Conservation (phyloP, 2,113 vertebrate genomes). For the Phyllostomus discolor region DNA sequence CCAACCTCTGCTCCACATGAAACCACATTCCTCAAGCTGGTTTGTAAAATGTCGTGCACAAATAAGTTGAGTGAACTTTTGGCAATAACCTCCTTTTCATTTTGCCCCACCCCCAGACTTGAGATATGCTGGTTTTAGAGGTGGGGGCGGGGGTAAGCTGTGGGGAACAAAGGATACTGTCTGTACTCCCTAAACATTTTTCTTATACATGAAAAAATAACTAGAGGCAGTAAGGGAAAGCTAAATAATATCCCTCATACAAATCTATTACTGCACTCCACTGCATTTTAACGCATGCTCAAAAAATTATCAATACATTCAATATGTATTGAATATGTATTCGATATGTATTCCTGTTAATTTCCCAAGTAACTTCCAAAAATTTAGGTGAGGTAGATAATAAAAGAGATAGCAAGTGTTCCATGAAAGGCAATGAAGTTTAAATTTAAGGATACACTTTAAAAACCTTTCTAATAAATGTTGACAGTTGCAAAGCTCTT, state of each 20-base stretch:
- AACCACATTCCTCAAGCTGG: neutral
- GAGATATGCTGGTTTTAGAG: neutral
- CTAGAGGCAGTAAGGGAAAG: neutral
- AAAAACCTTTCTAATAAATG: constrained; percentile 16
- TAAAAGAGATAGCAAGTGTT: constrained; percentile 51
- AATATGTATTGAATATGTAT: too few relatives aligned
- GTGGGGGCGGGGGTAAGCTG: rapidly evolving
- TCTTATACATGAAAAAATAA: constrained; percentile 41
- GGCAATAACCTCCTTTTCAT: neutral
- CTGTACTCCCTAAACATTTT: constrained; percentile 32
- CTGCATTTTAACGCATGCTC: constrained; percentile 53
- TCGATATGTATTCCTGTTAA: constrained; percentile 65
- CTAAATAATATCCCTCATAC: constrained; percentile 52
- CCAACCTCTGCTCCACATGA: neutral
- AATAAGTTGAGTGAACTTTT: neutral
- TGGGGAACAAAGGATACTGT: neutral
- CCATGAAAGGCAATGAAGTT: constrained; percentile 34
- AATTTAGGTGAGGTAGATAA: constrained; percentile 49
- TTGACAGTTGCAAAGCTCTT: neutral
- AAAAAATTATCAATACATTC: constrained; percentile 55
- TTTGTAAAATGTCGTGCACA: neutral
- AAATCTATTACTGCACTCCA: constrained; percentile 37
- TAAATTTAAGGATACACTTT: constrained; percentile 42
- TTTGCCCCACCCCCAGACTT: neutral
- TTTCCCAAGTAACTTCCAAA: constrained; percentile 50